These are phyloP conservation scores for Epistrophe grossulariae DNA, from an alignment of 2,888 invertebrate genomes.

Conservation along the genomic window DNA sequence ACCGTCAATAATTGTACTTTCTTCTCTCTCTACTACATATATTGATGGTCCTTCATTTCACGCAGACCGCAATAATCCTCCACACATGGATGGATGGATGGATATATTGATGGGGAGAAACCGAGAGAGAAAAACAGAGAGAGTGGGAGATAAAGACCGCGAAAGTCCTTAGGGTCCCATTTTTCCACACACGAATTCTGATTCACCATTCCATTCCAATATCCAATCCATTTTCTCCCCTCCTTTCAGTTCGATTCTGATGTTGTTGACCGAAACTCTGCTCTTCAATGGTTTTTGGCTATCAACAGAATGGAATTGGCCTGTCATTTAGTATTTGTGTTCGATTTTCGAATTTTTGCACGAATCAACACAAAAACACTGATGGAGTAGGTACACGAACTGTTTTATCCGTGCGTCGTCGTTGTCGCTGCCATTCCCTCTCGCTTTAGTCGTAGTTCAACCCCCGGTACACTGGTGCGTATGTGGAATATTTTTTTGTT, in stretches of 20 bases:
- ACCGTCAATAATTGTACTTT: slow-evolving; percentile 72
- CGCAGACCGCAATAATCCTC: slow-evolving; percentile 69
- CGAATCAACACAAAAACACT: slow-evolving; percentile 68
- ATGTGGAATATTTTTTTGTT: slow-evolving; percentile 64
- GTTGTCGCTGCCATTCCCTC: neutral
- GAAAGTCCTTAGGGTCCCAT: slow-evolving; percentile 67
- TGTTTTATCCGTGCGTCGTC: slow-evolving; percentile 37
- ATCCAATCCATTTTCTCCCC: neutral
- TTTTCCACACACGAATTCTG: slow-evolving; percentile 31
- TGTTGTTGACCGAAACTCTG: slow-evolving; percentile 50
- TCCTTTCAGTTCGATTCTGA: neutral
- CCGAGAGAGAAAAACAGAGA: neutral
- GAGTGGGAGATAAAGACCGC: neutral
- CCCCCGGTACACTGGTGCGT: slow-evolving; percentile 61
- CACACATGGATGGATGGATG: slow-evolving; percentile 32
- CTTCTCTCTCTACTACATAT: neutral
- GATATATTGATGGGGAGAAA: neutral
- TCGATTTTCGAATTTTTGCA: slow-evolving; percentile 67
- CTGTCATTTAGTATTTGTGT: slow-evolving; percentile 71
- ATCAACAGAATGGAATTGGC: slow-evolving; percentile 72
- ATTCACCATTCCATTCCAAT: slow-evolving; percentile 8
- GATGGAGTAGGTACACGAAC: slow-evolving; percentile 42
- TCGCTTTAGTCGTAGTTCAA: neutral
- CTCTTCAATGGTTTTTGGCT: slow-evolving; percentile 43
- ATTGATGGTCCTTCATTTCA: neutral